Conservation (phyloP, 2,113 vertebrate species). For the Myotis brandtii region DNA sequence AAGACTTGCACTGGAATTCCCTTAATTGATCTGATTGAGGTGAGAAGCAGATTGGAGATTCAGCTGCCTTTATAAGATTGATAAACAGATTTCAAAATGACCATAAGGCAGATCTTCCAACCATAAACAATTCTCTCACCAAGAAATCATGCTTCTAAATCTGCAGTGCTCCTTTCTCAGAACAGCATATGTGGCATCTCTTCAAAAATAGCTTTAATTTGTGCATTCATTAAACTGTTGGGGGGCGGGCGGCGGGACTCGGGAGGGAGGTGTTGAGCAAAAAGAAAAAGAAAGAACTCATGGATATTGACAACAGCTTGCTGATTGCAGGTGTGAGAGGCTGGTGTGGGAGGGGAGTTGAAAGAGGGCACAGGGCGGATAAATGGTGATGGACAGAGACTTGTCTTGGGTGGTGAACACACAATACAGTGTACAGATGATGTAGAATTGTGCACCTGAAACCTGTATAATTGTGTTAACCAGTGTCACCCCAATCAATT, state of each 20-base stretch:
- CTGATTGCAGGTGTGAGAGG: background rate
- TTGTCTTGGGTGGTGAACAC: background rate
- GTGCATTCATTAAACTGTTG: background rate
- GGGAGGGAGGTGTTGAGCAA: background rate
- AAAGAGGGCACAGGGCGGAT: background rate
- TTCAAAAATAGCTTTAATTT: background rate
- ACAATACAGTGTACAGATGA: background rate
- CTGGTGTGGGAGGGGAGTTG: background rate
- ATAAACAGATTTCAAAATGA: background rate
- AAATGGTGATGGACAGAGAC: background rate
- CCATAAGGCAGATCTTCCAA: background rate
- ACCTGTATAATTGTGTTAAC: background rate
- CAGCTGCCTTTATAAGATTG: background rate
- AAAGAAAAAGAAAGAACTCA: background rate
- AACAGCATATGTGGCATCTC: background rate
- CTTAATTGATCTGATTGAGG: background rate
- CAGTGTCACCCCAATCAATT: background rate
- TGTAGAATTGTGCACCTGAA: background rate
- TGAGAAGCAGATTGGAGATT: background rate
- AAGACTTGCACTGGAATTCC: background rate
- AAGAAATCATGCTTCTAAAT: constrained; percentile 4
- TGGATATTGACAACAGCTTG: background rate
- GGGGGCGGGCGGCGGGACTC: no score
- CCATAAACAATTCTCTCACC: background rate
- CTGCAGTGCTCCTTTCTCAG: background rate